Base-by-base conservation (phyloP, 2,113 vertebrate genomes). In the Nipponia nippon region DNA sequence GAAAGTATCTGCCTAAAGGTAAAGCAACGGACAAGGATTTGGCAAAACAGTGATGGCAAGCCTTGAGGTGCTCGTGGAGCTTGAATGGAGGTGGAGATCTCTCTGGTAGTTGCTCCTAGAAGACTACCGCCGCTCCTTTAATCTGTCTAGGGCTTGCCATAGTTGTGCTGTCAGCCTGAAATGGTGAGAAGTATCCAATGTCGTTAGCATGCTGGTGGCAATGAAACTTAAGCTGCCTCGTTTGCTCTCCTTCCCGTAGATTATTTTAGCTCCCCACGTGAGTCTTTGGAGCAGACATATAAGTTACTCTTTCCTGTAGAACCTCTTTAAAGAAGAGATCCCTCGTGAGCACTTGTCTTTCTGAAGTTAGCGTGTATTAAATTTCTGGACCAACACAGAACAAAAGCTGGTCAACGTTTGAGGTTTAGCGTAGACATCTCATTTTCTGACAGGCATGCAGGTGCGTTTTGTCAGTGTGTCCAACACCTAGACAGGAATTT, bases 371-470 rank as follows among this genome's bases (percentile, higher is more conserved):
- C 0, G 1, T 12, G 30, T 65, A 3, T 63, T 55, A 8, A 7
- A 5, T 49, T 63, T 38, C 47, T 89, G 81, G 38, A n/a, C 50
- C 25, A 11, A 0, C 7, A 14, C 4, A 59, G 61, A 50, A 36
- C 44, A 59, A 59, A 59, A 75, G 47, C 55, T 78, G 53, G 7
- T 66, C 9, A 2, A 8, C 36, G 38, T 25, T 65, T 50, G 73
- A 42, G n/a, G 7, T 2, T 76, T 13, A 23, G 42, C 27, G 53
- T 3, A 29, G 32, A 38, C 20, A 10, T 66, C 42, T 53, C 2
- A 0, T 3, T 30, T 82, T 70, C 21, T 76, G 40, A 21, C 32
- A 38, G 4, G 26, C 1, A 0, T 6, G 30, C 14, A 26, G 44
- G n/a, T 53, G 17, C 9, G 0, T 78, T 78, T 42, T 56, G 47